Base-by-base conservation (phyloP, 2,113 vertebrate genomes). In the Micronycteris hirsuta region DNA sequence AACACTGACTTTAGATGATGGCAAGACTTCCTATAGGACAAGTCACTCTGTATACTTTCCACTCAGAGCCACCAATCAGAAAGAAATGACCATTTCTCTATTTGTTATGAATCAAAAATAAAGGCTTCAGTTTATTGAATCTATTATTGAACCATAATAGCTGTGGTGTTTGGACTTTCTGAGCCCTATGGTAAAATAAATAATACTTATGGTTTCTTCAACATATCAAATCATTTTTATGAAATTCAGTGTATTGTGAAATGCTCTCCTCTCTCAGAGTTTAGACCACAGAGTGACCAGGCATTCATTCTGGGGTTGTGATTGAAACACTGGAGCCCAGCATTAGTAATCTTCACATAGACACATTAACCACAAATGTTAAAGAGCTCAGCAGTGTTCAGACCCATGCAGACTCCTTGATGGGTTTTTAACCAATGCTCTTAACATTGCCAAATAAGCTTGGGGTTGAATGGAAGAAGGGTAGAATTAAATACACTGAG, bases 201-300 rank as follows among this genome's bases (percentile, higher is more conserved):
- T 94, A 97, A 92, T 96, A 97, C 96, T 97, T 96, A 95, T 96
- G 83, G 9, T 36, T 54, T 93, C 96, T 97, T 96, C 49, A 91
- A 88, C 77, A 77, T 95, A 97, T 96, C 92, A 97, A 97, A 97
- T 97, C 89, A 86, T 95, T 97, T 97, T 98, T 98, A 97, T 89
- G 77, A 94, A 98, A 97, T 84, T 61, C 93, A 97, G 6, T 38
- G 74, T 88, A 94, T 89, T 95, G 96, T 93, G 94, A 98, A 98
- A 97, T 97, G 43, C 56, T 91, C 52, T 90, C 3, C 91, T 98
- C 90, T 98, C 83, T 96, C 77, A 93, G 95, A 90, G 95, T 94
- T 52, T 68, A 96, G 94, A 97, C 96, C 95, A 97, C 86, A 96
- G 71, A 98, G 86, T 86, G 93, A 93, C 95, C 91, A 96, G 87